These are phyloP conservation scores for Ictalurus punctatus DNA, from an alignment of 2,113 vertebrate species.

Conservation along the genomic window DNA sequence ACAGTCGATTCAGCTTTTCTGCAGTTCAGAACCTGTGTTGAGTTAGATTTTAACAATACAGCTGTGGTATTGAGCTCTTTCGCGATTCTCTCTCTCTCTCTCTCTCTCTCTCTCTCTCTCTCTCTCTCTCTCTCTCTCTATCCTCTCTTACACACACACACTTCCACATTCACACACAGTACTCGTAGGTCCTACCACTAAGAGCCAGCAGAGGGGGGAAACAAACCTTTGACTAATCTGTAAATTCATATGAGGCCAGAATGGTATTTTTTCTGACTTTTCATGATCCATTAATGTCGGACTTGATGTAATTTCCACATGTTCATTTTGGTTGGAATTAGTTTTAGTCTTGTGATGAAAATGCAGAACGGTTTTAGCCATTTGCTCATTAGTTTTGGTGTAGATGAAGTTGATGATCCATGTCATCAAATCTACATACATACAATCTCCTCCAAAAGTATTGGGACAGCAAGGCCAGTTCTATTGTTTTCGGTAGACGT, in stretches of 20 bases:
- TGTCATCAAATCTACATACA: neutral
- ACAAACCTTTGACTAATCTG: neutral
- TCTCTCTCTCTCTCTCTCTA: neutral
- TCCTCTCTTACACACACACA: neutral
- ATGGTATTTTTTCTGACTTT: neutral
- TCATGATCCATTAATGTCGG: neutral
- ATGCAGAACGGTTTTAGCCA: neutral
- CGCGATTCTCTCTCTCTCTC: neutral
- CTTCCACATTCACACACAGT: neutral
- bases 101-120: neutral
- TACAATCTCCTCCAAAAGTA: no score
- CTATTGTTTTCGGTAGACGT: no score
- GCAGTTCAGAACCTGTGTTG: conserved; percentile 11
- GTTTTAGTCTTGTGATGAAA: neutral
- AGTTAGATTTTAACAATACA: conserved; percentile 38
- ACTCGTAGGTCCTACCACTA: conserved; percentile 40
- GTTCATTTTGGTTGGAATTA: neutral
- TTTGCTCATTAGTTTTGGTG: neutral
- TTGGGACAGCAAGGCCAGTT: no score
- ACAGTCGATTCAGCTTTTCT: conserved; percentile 37
- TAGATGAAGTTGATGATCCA: neutral
- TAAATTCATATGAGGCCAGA: neutral
- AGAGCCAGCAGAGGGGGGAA: conserved; percentile 57
- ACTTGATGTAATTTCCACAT: neutral
- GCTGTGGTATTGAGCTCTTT: neutral